These are phyloP conservation scores for Sminthurides aquaticus DNA, from an alignment of 2,888 invertebrate genomes.

Conservation along the genomic window DNA sequence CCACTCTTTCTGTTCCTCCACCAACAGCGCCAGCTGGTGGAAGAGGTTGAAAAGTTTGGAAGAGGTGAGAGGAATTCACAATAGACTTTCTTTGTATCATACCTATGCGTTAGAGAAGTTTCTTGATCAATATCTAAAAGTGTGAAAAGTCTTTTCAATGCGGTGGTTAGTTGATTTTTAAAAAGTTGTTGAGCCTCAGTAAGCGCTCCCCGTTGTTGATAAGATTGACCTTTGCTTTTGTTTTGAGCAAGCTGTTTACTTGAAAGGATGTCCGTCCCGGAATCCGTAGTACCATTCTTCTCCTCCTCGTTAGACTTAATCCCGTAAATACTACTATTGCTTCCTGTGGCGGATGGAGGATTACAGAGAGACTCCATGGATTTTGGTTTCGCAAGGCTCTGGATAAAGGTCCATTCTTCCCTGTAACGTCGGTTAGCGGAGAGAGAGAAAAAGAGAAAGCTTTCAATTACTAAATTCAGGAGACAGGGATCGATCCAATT, in stretches of 20 bases:
- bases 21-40: neutral
- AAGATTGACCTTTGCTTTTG: neutral
- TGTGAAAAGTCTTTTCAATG: constrained; percentile 39
- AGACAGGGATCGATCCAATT: constrained; percentile 1
- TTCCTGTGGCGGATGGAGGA: constrained; percentile 12
- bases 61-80: neutral
- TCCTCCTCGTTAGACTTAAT: neutral
- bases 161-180: constrained; percentile 31
- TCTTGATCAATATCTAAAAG: constrained; percentile 38
- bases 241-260: neutral
- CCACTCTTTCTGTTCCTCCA: too few relatives aligned
- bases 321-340: neutral
- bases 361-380: constrained; percentile 34
- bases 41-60: neutral
- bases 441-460: neutral
- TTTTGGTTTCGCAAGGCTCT: constrained; percentile 48
- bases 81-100: neutral
- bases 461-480: constrained; percentile 6
- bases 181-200: constrained; percentile 41
- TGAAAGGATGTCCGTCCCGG: too few relatives aligned
- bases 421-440: constrained; percentile 53
- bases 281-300: neutral
- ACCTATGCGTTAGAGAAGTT: constrained; percentile 41
- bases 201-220: constrained; percentile 8
- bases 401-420: constrained; percentile 92